These are phyloP conservation scores for Pollenia labialis DNA, from an alignment of 2,888 invertebrate species.

Conservation along the genomic window DNA sequence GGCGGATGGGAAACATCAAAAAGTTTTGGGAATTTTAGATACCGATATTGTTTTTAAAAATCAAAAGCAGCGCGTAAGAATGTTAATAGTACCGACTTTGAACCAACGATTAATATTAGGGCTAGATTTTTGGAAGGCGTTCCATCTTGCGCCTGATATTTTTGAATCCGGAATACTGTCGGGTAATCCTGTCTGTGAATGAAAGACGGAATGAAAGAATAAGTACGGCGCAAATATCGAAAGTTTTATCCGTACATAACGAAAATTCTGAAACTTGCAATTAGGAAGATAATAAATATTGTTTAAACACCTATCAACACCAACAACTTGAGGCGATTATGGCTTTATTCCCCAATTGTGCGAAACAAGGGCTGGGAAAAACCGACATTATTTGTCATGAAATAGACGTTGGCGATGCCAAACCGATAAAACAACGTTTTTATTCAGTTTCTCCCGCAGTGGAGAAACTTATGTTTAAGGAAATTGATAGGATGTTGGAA, in stretches of 20 bases:
- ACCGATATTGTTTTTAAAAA: background rate
- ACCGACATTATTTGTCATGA: slow-evolving; percentile 60
- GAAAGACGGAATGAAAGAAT: too few species aligned
- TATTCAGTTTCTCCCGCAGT: slow-evolving; percentile 66
- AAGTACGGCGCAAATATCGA: too few species aligned
- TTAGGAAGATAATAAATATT: background rate
- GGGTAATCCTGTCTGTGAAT: background rate
- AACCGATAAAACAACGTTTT: slow-evolving; percentile 69
- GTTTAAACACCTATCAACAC: background rate
- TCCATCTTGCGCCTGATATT: background rate
- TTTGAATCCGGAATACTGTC: background rate
- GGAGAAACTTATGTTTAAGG: slow-evolving; percentile 66
- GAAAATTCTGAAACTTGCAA: too few species aligned
- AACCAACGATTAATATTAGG: slow-evolving; percentile 46
- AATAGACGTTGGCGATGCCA: slow-evolving; percentile 56
- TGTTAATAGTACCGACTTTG: slow-evolving; percentile 56
- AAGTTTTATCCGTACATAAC: background rate
- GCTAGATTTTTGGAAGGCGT: slow-evolving; percentile 48
- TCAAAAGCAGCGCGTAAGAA: background rate
- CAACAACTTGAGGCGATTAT: slow-evolving; percentile 38
- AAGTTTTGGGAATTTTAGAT: background rate
- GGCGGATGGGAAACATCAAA: background rate
- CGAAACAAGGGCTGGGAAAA: slow-evolving; percentile 53
- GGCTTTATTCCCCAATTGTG: slow-evolving; percentile 53
- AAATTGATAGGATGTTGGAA: slow-evolving; percentile 78